Evolutionary conservation across 2,888 invertebrate species (phyloP).

Genomic region (Parnassius apollo): DNA sequence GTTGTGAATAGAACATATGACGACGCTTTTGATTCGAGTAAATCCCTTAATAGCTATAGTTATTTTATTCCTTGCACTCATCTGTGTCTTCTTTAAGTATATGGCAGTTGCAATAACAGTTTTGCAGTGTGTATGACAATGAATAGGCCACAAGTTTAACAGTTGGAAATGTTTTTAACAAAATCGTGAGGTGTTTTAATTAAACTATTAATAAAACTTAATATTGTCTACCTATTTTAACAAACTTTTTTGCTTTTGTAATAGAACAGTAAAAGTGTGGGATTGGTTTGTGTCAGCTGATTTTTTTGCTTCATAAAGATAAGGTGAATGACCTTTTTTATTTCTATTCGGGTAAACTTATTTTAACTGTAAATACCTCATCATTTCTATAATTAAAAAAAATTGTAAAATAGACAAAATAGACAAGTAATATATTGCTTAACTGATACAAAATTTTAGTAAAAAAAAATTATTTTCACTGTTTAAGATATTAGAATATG

Average conservation of each 20-base stretch:
- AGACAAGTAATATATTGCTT: too few species aligned
- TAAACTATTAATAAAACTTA: too few species aligned
- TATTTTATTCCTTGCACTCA: constrained; percentile 55
- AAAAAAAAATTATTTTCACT: too few species aligned
- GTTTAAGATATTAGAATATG: too few species aligned
- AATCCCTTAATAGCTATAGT: constrained; percentile 49
- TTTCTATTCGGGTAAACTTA: too few species aligned
- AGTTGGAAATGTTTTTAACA: constrained; percentile 23
- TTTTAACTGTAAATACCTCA: too few species aligned
- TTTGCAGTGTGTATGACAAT: constrained; percentile 40
- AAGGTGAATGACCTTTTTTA: background rate
- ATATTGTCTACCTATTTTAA: too few species aligned
- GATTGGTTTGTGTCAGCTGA: background rate
- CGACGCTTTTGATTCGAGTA: constrained; percentile 62
- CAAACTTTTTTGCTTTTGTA: too few species aligned
- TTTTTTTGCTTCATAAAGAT: background rate
- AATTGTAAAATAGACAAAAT: too few species aligned
- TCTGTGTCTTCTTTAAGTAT: constrained; percentile 53
- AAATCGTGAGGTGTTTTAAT: background rate
- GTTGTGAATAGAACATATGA: constrained; percentile 73
- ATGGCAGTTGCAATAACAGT: constrained; percentile 68
- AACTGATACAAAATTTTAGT: too few species aligned
- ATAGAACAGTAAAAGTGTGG: background rate
- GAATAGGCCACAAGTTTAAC: constrained; percentile 35
- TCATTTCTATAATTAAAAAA: too few species aligned